phyloP scores from a whole-genome alignment of 2,888 invertebrate species.

The Lithophane socia region DNA sequence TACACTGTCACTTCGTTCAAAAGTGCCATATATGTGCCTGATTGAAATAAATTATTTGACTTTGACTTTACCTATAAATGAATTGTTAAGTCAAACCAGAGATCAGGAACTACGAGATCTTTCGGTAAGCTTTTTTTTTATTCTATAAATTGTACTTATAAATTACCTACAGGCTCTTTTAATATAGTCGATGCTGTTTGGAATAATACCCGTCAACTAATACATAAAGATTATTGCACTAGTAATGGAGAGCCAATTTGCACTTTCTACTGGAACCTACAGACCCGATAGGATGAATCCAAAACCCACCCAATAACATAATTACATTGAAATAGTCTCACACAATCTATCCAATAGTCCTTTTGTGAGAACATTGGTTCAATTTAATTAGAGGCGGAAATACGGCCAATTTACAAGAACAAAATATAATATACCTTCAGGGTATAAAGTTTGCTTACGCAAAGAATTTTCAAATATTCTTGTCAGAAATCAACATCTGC shows the following conservation, averaged over 20 bases:
- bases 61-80: neutral
- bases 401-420: slow-evolving; percentile 13
- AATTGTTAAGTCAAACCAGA: neutral
- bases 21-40: no score
- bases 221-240: no score
- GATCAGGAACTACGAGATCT: neutral
- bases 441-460: slow-evolving; percentile 20
- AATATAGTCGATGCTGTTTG: no score
- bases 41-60: no score
- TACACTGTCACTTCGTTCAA: neutral
- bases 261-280: neutral
- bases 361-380: slow-evolving; percentile 19
- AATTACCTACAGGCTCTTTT: neutral
- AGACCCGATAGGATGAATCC: neutral
- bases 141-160: neutral
- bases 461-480: slow-evolving; percentile 32
- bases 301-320: neutral
- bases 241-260: neutral
- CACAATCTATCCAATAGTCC: slow-evolving; percentile 1
- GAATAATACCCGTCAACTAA: neutral
- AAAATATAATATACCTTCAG: slow-evolving; percentile 15
- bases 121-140: neutral
- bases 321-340: neutral
- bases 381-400: slow-evolving; percentile 20
- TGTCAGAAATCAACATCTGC: slow-evolving; percentile 47